Evolutionary conservation across 2,888 invertebrate species (phyloP).

Genomic region (Conomelus anceps): DNA sequence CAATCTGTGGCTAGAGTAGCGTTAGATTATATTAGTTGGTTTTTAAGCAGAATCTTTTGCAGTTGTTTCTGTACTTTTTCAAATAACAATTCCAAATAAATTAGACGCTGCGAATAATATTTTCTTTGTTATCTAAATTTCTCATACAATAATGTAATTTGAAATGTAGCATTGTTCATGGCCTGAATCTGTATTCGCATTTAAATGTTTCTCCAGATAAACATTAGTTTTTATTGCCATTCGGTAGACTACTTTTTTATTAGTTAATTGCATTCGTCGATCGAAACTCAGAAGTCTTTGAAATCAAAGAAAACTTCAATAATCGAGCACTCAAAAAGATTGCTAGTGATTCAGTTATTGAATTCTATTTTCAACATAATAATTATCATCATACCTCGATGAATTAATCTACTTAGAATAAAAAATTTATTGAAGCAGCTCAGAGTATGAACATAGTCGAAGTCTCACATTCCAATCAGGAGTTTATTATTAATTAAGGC

Average conservation of each 20-base stretch:
- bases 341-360: no score
- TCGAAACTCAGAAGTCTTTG: no score
- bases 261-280: no score
- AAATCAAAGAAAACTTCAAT: no score
- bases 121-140: not conserved
- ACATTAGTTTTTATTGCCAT: not conserved
- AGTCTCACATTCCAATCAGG: not conserved
- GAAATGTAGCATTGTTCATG: not conserved
- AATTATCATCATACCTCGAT: no score
- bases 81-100: not conserved
- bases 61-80: slow-evolving; percentile 4
- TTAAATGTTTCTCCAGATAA: not conserved
- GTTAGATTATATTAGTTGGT: not conserved
- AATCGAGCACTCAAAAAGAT: no score
- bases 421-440: not conserved
- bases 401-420: no score
- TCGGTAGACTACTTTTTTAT: not conserved
- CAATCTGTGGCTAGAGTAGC: slow-evolving; percentile 2
- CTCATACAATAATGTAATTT: not conserved
- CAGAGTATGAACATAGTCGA: not conserved
- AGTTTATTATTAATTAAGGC: not conserved
- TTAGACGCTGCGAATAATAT: slow-evolving; percentile 5
- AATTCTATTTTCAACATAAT: no score
- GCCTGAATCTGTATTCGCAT: not conserved
- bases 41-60: slow-evolving; percentile 2